Evolutionary conservation across 2,888 invertebrate genomes (phyloP), one percentile per base, ranked within the genome.

Genomic region (Cremastinae sp.): DNA sequence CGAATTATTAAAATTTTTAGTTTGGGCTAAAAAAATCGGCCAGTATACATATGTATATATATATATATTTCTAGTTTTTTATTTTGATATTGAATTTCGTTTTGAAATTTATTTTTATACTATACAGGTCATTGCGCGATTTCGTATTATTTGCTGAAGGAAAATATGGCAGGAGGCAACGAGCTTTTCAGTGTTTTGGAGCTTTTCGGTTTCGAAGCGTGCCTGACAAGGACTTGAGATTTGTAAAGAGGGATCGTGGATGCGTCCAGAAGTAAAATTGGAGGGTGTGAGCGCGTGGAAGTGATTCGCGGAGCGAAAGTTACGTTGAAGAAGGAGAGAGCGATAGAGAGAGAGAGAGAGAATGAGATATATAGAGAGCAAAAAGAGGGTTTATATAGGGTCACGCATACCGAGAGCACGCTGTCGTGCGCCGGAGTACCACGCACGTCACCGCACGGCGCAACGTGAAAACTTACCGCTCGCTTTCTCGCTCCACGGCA

Each of bases 391-490:
- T 58, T 20, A 43, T 53, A 35, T 5, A 5, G 28, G 74, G 59
- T 77, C 74, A 74, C 70, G 74, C 73, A 66, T 37, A 74, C 16
- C 37, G 53, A 22, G 47, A 20, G 62, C 41, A 49, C 55, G 47
- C 59, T 62, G 64, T 69, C 58, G 58, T 45, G 53, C 12, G 9
- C 8, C 20, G 18, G 28, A 51, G 14, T 22, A 20, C 69, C 69
- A 53, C 56, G 49, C 69, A 53, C 56, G 49, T 69, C 58, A 64
- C 16, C 37, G 49, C 39, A 3, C 12, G 53, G 28, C 59, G 59
- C 64, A 62, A 20, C 37, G 62, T 53, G 39, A 55, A 58, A 73
- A 59, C 76, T 47, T 62, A 55, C n/a, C 35, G 62, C 53, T 7
- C 62, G 47, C 61, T 28, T 28, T 51, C 37, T 14, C 61, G 28